Evolutionary conservation across 64 coral and sea anemone genomes (phyloP), one percentile per base, ranked within the genome.

Genomic region (Anthopleura sola): DNA sequence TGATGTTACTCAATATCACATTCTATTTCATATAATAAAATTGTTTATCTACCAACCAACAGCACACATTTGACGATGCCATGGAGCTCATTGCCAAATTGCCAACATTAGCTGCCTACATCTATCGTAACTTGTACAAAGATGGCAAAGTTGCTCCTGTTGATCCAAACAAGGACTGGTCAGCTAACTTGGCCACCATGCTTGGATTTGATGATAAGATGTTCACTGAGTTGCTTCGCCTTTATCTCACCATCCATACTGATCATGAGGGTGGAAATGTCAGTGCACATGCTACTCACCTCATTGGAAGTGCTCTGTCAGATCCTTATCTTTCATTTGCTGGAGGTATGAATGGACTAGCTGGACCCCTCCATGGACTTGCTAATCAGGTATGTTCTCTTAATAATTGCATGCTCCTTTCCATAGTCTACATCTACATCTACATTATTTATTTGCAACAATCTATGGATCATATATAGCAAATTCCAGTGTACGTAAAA

Each of bases 231-330:
- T 77, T 99, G 84, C 89, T 99, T 86, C 83, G 97, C 18, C 87
- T 99, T 34, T 99, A 99, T 44, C 78, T 99, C 38, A 62, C 93
- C 48, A 89, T 99, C 44, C 97, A 99, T 64, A 85, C 93, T 47
- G 97, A 99, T 57, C 97, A 99, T 36, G 97, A 99, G 76, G 97
- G 97, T 49, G 97, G 97, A 32, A 99, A 99, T 74, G 97, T 95
- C 28, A 99, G 92, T 90, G 97, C 97, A 24, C 97, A 99, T 49
- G 69, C 92, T 18, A 85, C 80, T 46, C 97, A 99, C 69, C 85
- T 99, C 33, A 86, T 99, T 38, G 97, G 97, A 4, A 99, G 97
- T 90, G 86, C 97, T 64, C 38, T 99, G 49, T 94, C 97, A 64
- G 97, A 99, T 87, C 87, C 97, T 0, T 99, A 99, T 85, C 93